Conservation (phyloP, 2,888 invertebrate species). For the Drosophila affinis region DNA sequence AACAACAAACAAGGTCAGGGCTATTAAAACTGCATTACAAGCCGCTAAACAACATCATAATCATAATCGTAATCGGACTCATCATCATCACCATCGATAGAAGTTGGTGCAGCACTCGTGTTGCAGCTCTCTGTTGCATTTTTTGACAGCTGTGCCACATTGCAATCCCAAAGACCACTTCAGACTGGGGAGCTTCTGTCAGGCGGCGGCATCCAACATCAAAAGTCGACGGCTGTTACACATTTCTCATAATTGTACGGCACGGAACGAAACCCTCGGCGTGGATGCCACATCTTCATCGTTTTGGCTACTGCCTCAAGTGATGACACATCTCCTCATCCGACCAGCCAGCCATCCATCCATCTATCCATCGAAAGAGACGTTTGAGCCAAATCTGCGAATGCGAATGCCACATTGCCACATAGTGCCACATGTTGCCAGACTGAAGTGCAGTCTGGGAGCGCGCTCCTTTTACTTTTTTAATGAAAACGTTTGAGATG, state of each 20-base stretch:
- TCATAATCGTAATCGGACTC: background rate
- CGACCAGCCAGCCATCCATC: conserved; percentile 7
- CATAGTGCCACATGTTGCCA: background rate
- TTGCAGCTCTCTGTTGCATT: background rate
- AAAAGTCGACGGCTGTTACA: conserved; percentile 66
- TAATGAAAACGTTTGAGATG: background rate
- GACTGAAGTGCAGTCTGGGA: background rate
- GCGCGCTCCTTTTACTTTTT: background rate
- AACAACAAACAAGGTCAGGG: conserved; percentile 38
- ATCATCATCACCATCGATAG: background rate
- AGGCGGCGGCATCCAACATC: conserved; percentile 50
- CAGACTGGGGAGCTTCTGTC: conserved; percentile 23
- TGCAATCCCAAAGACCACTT: background rate
- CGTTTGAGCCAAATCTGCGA: background rate
- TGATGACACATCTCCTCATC: conserved; percentile 62
- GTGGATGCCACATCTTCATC: conserved; percentile 53
- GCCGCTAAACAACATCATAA: conserved; percentile 8
- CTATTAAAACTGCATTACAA: conserved; percentile 41
- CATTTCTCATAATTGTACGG: conserved; percentile 58
- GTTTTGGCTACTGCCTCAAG: conserved; percentile 53
- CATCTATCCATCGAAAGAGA: background rate
- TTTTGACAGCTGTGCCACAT: conserved; percentile 69
- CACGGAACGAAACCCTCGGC: background rate
- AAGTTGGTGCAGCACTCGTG: conserved; percentile 18
- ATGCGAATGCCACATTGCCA: background rate